phyloP scores from a whole-genome alignment of 2,113 vertebrate genomes.

The Mohoua ochrocephala region DNA sequence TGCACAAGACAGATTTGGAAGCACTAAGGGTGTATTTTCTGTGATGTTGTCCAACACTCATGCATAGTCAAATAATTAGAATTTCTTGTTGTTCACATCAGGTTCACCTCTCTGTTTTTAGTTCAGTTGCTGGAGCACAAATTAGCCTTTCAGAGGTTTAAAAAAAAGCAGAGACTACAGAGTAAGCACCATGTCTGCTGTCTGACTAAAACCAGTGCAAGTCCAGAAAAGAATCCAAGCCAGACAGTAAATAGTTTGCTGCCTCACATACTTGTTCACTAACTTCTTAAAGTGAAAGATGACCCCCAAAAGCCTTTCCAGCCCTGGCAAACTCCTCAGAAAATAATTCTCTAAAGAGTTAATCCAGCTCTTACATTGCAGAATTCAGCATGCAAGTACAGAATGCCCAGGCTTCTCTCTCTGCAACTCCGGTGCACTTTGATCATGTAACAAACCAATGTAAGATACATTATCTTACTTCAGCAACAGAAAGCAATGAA shows the following conservation, averaged over 20 bases:
- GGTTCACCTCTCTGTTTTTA: background rate
- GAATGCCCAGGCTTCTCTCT: background rate
- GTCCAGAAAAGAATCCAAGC: background rate
- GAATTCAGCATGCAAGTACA: background rate
- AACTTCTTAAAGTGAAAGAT: slow-evolving; percentile 14
- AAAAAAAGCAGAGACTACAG: background rate
- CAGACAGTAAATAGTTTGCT: slow-evolving; percentile 16
- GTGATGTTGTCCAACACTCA: background rate
- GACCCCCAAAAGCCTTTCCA: background rate
- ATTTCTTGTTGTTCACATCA: background rate
- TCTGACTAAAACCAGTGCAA: background rate
- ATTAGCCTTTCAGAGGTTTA: background rate
- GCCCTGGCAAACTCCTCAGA: background rate
- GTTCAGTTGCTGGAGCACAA: background rate
- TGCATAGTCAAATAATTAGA: background rate
- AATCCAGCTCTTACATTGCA: background rate
- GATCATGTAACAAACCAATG: background rate
- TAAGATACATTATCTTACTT: background rate
- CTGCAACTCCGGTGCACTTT: background rate
- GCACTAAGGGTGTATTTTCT: background rate
- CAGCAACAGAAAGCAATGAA: background rate
- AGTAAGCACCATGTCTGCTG: background rate
- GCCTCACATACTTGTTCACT: background rate
- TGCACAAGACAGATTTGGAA: background rate
- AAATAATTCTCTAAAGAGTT: background rate